phyloP scores from a whole-genome alignment of 2,888 invertebrate species.

The Aquatica leii region DNA sequence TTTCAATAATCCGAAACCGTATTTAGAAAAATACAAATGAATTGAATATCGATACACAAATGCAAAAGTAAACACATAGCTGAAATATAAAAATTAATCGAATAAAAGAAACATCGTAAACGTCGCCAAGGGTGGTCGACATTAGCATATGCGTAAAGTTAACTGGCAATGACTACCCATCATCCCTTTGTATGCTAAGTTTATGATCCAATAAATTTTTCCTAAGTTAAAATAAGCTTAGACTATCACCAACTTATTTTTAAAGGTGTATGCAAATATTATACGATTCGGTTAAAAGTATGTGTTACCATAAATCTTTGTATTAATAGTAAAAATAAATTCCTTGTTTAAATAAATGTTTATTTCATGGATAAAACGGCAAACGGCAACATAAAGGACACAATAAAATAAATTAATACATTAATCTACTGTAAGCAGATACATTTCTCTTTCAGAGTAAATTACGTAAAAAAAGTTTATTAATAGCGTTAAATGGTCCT shows the following conservation, averaged over 20 bases:
- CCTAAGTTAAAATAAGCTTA: slow-evolving; percentile 16
- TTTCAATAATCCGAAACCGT: not conserved
- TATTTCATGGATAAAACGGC: too few relatives aligned
- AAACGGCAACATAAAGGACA: too few relatives aligned
- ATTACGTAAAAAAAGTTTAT: too few relatives aligned
- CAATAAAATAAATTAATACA: too few relatives aligned
- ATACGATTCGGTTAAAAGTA: not conserved
- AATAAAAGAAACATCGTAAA: slow-evolving; percentile 22
- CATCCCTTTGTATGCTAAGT: slow-evolving; percentile 31
- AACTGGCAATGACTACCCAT: slow-evolving; percentile 17
- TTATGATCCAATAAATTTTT: slow-evolving; percentile 30
- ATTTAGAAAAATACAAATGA: not conserved
- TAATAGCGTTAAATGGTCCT: too few relatives aligned
- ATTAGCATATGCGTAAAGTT: slow-evolving; percentile 25
- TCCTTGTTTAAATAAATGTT: too few relatives aligned
- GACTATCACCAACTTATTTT: slow-evolving; percentile 11
- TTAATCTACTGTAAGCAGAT: too few relatives aligned
- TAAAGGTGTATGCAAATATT: slow-evolving; percentile 7
- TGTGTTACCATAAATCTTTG: not conserved
- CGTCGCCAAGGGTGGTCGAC: slow-evolving; percentile 27
- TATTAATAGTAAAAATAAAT: too few relatives aligned
- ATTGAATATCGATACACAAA: not conserved
- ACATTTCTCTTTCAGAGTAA: too few relatives aligned
- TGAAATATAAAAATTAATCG: slow-evolving; percentile 8
- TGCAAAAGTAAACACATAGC: slow-evolving; percentile 4